Evolutionary conservation across 2,113 vertebrate genomes (phyloP), one percentile per base, ranked within the genome.

Genomic region (Otolemur garnettii): DNA sequence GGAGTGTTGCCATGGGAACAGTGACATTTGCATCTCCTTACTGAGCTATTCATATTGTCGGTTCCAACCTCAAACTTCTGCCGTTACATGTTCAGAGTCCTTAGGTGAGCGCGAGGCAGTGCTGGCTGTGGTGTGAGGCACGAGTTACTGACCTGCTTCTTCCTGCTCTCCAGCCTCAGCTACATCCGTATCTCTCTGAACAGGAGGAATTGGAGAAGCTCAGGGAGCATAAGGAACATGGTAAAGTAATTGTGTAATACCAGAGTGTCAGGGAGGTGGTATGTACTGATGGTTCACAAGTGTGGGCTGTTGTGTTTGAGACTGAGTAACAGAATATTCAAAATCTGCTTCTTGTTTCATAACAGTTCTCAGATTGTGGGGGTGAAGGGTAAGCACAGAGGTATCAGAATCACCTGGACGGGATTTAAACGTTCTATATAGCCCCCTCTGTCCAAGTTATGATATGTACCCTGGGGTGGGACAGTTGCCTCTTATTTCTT

Each of bases 1-100:
- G 59, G 35, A 93, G 28, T 64, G 59, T 93, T 96, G 80, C 90
- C 71, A 28, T 92, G 84, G 96, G 9, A 95, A 93, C 15, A 24
- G 38, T 38, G 84, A 81, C 93, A 60, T 91, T 33, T 38, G 11
- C 26, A 22, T 91, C 80, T 78, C 59, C 59, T 72, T 35, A 53
- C 64, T 90, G 50, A 79, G 62, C 83, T 77, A 28, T 28, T 90
- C 13, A 5, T 64, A 5, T 57, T 21, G n/a, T 81, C 33, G 35
- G 7, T 45, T 80, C 81, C 59, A 94, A 33, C 62, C 2, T 17
- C n/a, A 42, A 12, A 88, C 60, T 4, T 64, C 68, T 77, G 50
- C 38, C 72, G 93, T 78, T 53, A 33, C 13, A 2, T 53, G 18
- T 45, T 91, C 6, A 5, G 50, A 68, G 71, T 69, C 75, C 45